Evolutionary conservation across 2,888 invertebrate genomes (phyloP).

Genomic region (Tyria jacobaeae): DNA sequence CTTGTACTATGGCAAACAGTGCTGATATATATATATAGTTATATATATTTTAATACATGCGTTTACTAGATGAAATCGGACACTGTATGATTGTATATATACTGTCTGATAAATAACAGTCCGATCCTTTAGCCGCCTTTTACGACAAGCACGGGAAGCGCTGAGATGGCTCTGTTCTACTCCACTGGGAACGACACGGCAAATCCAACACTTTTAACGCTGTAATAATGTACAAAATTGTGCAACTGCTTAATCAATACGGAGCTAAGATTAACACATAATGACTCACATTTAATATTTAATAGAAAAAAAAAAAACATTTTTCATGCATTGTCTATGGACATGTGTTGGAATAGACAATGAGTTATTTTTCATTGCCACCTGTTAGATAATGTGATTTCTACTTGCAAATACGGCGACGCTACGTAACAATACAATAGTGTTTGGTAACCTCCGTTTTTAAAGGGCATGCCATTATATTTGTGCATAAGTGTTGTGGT

Average conservation of each 20-base stretch:
- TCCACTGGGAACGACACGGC: too few relatives aligned
- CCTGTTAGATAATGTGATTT: slow-evolving; percentile 25
- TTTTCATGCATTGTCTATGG: slow-evolving; percentile 13
- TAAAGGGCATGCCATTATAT: slow-evolving; percentile 24
- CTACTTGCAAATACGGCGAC: slow-evolving; percentile 14
- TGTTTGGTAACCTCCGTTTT: slow-evolving; percentile 13
- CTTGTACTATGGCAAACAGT: too few relatives aligned
- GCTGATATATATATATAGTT: too few relatives aligned
- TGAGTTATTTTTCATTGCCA: slow-evolving; percentile 25
- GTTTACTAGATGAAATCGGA: too few relatives aligned
- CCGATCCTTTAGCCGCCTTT: too few relatives aligned
- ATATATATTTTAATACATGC: too few relatives aligned
- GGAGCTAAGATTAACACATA: not conserved
- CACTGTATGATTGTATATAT: too few relatives aligned
- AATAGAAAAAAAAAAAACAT: not conserved
- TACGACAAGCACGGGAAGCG: too few relatives aligned
- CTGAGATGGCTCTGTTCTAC: too few relatives aligned
- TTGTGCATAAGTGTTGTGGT: slow-evolving; percentile 12
- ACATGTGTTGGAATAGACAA: slow-evolving; percentile 26
- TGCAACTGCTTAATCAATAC: not conserved
- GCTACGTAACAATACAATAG: slow-evolving; percentile 24
- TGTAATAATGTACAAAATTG: not conserved
- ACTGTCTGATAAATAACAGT: too few relatives aligned
- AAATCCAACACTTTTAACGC: not conserved
- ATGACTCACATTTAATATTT: not conserved